These are phyloP conservation scores for Ceratina australensis DNA, from an alignment of 1,140 invertebrate species.

Conservation along the genomic window DNA sequence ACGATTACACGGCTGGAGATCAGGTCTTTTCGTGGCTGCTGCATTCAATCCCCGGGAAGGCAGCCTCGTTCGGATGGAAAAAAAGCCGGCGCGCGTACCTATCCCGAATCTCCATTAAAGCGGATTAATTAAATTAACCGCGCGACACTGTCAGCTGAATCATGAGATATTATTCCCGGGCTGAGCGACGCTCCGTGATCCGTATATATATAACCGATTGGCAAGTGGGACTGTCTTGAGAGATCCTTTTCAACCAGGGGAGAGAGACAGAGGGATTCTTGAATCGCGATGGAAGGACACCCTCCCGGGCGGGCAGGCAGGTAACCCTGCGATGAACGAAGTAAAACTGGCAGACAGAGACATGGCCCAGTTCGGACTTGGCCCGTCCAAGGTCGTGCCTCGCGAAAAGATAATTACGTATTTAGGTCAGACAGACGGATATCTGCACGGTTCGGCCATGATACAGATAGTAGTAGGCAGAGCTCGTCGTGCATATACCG, in stretches of 20 bases:
- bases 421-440: constrained; percentile 69
- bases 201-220: constrained; percentile 21
- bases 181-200: constrained; percentile 7
- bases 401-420: constrained; percentile 73
- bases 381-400: constrained; percentile 68
- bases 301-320: constrained; percentile 34
- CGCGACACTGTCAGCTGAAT: background rate
- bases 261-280: constrained; percentile 4
- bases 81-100: background rate
- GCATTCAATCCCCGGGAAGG: background rate
- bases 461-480: constrained; percentile 46
- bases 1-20: too few species aligned
- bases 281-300: constrained; percentile 7
- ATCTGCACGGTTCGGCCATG: constrained; percentile 52
- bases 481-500: background rate
- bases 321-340: constrained; percentile 54
- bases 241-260: constrained; percentile 2
- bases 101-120: constrained; percentile 36
- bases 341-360: constrained; percentile 66
- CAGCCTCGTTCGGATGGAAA: constrained; percentile 1
- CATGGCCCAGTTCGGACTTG: constrained; percentile 72
- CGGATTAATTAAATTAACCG: constrained; percentile 35
- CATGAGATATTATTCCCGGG: constrained; percentile 25
- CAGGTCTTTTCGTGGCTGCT: background rate
- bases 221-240: background rate